Percentiles rank a stretch among this genome's conserved stretches.
Evolutionary conservation across 1,140 invertebrate genomes (phyloP).

Genomic region (Sitobion miscanthi): DNA sequence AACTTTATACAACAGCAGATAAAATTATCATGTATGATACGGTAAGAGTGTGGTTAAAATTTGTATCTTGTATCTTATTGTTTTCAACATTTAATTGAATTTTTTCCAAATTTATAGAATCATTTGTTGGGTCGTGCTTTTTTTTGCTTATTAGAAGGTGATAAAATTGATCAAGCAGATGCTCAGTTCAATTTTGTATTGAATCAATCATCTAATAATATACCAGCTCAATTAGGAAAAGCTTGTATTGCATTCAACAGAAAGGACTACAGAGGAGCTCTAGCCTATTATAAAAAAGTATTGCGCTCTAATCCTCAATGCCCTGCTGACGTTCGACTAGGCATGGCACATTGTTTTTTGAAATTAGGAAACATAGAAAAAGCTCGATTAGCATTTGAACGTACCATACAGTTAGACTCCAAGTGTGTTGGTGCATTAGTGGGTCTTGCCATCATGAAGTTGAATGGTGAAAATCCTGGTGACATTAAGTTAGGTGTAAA

Average conservation of each 20-base stretch:
- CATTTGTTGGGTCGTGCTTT: constrained; percentile 97
- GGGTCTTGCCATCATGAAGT: constrained; percentile 91
- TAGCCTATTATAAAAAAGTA: constrained; percentile 98
- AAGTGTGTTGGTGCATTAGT: constrained; percentile 96
- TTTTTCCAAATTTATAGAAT: constrained; percentile 70
- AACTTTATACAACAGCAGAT: constrained; percentile 96
- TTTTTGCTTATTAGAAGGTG: constrained; percentile 96
- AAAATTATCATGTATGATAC: constrained; percentile 99
- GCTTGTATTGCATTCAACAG: constrained; percentile 96
- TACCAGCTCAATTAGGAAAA: constrained; percentile 95
- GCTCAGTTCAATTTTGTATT: constrained; percentile 99
- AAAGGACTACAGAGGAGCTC: constrained; percentile 90
- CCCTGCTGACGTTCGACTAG: constrained; percentile 93
- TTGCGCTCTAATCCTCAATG: constrained; percentile 94
- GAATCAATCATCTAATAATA: constrained; percentile 94
- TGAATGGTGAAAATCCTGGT: constrained; percentile 92
- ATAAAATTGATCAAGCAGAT: constrained; percentile 99
- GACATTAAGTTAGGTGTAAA: constrained; percentile 93
- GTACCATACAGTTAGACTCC: constrained; percentile 89
- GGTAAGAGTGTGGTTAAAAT: constrained; percentile 65
- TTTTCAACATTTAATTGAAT: not conserved
- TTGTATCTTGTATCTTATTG: not conserved
- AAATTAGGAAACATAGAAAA: constrained; percentile 96
- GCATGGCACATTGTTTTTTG: constrained; percentile 98
- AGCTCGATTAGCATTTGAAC: constrained; percentile 94